These are phyloP conservation scores for Philereme vetulata DNA, from an alignment of 2,888 invertebrate species.

Conservation along the genomic window DNA sequence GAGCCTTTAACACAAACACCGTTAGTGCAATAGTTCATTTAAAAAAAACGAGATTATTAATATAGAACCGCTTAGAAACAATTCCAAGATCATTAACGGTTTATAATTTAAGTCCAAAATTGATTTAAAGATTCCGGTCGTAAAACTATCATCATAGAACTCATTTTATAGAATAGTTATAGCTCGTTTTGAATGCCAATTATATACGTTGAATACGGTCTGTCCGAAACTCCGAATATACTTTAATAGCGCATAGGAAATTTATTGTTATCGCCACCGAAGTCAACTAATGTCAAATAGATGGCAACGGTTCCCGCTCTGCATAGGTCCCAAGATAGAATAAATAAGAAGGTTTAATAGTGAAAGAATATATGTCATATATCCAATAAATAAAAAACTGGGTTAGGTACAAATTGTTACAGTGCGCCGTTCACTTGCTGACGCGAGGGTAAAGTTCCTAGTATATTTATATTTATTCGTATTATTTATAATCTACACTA, in stretches of 20 bases:
- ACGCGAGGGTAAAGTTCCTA: no score
- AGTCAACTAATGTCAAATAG: conserved; percentile 23
- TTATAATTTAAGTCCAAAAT: conserved; percentile 31
- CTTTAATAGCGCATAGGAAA: conserved; percentile 22
- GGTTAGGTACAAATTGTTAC: no score
- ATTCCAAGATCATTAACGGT: conserved; percentile 31
- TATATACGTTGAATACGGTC: conserved; percentile 12
- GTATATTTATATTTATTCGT: no score
- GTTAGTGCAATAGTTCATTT: no score
- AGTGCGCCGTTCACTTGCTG: no score
- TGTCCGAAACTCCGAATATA: conserved; percentile 11
- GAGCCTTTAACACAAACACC: no score
- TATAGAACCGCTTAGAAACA: not conserved
- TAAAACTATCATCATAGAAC: conserved; percentile 35
- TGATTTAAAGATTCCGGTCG: conserved; percentile 40
- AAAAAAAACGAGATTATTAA: no score
- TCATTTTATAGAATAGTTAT: conserved; percentile 39
- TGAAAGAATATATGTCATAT: no score
- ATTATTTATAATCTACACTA: no score
- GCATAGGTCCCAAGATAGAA: not conserved
- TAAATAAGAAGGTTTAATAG: not conserved
- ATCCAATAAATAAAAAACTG: no score
- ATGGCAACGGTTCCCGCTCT: conserved; percentile 18
- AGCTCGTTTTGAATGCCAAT: conserved; percentile 37
- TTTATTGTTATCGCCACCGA: conserved; percentile 15